A percentile compares a stretch with the other conserved stretches of the same genome.
Conservation (phyloP, 2,888 invertebrate genomes). For the Sminthurides aquaticus region DNA sequence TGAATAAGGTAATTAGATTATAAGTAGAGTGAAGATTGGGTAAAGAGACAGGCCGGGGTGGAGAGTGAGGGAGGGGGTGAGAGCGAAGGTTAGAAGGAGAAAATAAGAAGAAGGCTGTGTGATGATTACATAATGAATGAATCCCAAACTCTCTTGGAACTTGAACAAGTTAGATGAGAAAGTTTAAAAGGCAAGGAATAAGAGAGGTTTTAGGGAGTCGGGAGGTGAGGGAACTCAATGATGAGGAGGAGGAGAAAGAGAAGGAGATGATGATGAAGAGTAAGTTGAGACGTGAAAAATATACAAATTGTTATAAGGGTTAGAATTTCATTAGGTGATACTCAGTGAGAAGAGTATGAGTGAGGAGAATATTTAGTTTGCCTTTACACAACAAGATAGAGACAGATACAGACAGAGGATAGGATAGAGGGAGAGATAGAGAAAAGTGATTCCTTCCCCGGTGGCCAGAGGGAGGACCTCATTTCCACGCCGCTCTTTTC, state of each 20-base stretch:
- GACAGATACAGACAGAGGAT: no score
- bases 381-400: neutral
- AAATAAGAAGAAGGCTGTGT: neutral
- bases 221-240: neutral
- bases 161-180: neutral
- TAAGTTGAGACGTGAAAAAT: neutral
- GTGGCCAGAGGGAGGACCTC: neutral
- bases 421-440: no score
- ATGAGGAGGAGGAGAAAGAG: neutral
- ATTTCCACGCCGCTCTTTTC: no score
- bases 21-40: neutral
- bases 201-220: neutral
- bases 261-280: neutral
- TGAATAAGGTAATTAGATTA: neutral
- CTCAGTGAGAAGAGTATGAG: neutral
- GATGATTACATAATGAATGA: neutral
- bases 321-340: neutral
- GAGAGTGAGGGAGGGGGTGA: neutral
- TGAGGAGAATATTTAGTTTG: neutral
- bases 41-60: neutral
- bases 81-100: neutral
- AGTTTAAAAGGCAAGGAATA: neutral
- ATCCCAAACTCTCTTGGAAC: neutral
- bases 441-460: neutral
- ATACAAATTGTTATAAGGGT: neutral